Percentiles rank a stretch among this genome's conserved stretches.
Conservation (phyloP, 92 coral and sea anemone genomes). For the Micromussa lordhowensis region DNA sequence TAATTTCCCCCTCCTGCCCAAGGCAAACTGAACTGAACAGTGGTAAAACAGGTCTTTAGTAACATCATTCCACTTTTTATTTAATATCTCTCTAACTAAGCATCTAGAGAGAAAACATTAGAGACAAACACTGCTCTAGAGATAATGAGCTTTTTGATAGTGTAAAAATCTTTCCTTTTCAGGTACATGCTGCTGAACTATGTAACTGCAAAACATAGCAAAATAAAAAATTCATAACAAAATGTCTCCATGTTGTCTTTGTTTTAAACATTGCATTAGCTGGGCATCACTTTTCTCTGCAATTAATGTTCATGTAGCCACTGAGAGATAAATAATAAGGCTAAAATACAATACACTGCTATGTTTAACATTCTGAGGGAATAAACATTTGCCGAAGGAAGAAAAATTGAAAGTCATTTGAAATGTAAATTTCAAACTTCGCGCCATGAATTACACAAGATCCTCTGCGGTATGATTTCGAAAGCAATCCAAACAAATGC, state of each 20-base stretch:
- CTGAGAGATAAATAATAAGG: neutral
- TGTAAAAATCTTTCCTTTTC: neutral
- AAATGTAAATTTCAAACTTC: neutral
- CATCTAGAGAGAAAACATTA: slow-evolving; percentile 6
- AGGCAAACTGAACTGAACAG: neutral
- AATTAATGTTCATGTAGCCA: neutral
- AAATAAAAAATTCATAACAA: neutral
- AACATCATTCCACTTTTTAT: slow-evolving; percentile 2
- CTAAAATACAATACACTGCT: neutral
- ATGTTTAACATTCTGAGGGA: neutral
- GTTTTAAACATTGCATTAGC: neutral
- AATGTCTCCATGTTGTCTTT: slow-evolving; percentile 16
- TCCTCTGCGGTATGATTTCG: slow-evolving; percentile 45
- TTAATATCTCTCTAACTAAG: neutral
- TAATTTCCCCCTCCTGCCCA: slow-evolving; percentile 9
- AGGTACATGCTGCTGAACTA: slow-evolving; percentile 9
- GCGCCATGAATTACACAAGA: slow-evolving; percentile 10
- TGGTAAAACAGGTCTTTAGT: neutral
- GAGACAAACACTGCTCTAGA: neutral
- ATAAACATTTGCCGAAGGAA: neutral
- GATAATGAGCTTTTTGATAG: slow-evolving; percentile 9
- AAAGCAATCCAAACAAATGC: slow-evolving; percentile 51
- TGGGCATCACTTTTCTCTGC: neutral
- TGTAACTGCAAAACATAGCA: neutral
- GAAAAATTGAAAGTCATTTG: neutral